Base-by-base conservation (phyloP, 2,113 vertebrate species). In the Cynopterus brachyotis region DNA sequence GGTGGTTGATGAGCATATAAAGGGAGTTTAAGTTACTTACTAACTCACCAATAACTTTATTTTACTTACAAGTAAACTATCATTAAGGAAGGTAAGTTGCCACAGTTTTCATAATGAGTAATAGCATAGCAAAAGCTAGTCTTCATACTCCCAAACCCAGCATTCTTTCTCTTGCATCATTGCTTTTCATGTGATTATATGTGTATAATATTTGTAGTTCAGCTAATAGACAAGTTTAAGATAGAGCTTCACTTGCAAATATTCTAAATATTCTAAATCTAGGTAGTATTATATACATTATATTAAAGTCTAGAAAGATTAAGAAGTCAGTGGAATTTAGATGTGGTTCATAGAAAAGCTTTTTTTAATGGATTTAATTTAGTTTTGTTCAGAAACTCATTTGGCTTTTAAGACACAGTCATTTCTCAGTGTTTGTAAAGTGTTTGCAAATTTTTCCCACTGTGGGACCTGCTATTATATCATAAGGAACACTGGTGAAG, bases 331-430 rank as follows among this genome's bases (percentile, higher is more conserved):
- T 92, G n/a, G 55, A 53, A 94, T 97, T 95, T 96, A 95, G 81
- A 93, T 97, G 60, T 95, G 55, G 80, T 66, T 85, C 84, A 72
- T 37, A 91, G 60, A 50, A 96, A 94, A 95, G 59, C 60, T 59
- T 96, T 96, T 89, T 40, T 50, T 89, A 88, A 35, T 96, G 73
- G 53, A 30, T 89, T 94, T 96, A 91, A 60, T 98, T 89, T 95
- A 67, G 10, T 84, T 84, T 95, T 96, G 76, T 97, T 91, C 64
- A 89, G 85, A 85, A 93, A 95, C 55, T 89, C 66, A 66, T 84
- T 96, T 96, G 78, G 16, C 70, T 93, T 96, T 97, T 93, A 53
- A 97, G 50, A 97, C 78, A 88, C 13, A 76, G 40, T 81, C 70
- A 81, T 97, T 95, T 97, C 95, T 94, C 84, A 80, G 47, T 76